A percentile compares a stretch with the other conserved stretches of the same genome.
These are phyloP conservation scores for Varecia variegata DNA, from an alignment of 2,797 vertebrate genomes.

Conservation along the genomic window DNA sequence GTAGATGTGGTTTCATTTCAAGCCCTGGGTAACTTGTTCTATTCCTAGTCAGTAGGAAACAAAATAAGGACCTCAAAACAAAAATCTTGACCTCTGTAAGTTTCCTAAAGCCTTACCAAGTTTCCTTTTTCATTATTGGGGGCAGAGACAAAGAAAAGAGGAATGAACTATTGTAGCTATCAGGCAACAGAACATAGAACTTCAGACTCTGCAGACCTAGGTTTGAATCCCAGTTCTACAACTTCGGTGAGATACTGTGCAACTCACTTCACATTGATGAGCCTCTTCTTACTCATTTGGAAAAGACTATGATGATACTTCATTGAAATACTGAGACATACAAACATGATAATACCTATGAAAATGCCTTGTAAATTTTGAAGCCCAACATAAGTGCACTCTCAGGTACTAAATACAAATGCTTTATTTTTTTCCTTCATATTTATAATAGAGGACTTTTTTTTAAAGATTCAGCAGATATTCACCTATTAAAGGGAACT, in stretches of 20 bases:
- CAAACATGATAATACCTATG: not conserved
- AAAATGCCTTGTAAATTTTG: slow-evolving; percentile 3
- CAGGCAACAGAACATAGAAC: not conserved
- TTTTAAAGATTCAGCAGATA: not conserved
- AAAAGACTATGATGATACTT: not conserved
- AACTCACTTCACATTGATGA: not conserved
- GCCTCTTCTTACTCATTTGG: not conserved
- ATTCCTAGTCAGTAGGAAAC: not conserved
- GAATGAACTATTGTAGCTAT: not conserved
- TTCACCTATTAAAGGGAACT: not conserved
- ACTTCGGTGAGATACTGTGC: not conserved
- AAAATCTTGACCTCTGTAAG: not conserved
- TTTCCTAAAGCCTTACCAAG: not conserved
- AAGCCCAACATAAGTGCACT: not conserved
- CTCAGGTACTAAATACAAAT: not conserved
- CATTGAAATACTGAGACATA: not conserved
- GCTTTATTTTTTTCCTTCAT: not conserved
- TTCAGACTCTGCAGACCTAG: not conserved
- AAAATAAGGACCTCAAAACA: not conserved
- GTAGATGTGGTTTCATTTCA: not conserved
- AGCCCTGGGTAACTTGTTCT: not conserved
- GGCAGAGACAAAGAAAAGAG: not conserved
- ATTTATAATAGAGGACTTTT: not conserved
- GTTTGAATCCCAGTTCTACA: not conserved
- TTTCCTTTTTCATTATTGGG: not conserved